Base-by-base conservation (phyloP, 1,140 invertebrate genomes). In the Heterodera schachtii region DNA sequence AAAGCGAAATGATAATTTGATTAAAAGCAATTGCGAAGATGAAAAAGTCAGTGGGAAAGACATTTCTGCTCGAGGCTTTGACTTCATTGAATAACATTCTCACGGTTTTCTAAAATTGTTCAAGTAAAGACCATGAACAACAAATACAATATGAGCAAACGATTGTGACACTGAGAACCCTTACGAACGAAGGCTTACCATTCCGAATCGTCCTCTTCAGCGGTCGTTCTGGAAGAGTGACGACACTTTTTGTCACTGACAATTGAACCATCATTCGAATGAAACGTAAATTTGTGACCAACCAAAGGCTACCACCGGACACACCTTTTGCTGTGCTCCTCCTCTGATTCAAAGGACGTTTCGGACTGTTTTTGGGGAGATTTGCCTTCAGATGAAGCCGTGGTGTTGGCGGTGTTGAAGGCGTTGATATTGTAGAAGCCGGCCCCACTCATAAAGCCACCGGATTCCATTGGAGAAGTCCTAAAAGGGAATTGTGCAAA, bases 181-280 rank as follows among this genome's bases (percentile, higher is more conserved):
- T 31, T 31, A 64, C 43, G 44, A 52, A 49, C 47, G 19, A 7
- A 76, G n/a, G 66, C 41, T 76, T 76, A 76, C 75, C 75, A 76
- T 76, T 73, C 73, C 19, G 74, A 52, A 7, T 76, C 41, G 16
- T 82, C 77, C 19, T 82, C 81, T n/a, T 82, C 81, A 44, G 67
- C 67, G n/a, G 64, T 79, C 64, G 77, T 16, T 13, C 71, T 73
- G 73, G 77, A 79, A 31, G 75, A 66, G 9, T 76, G 66, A 2
- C 75, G 49, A 60, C n/a, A 66, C 19, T 66, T 76, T 31, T 44
- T 57, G 8, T 64, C 57, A 19, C 57, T 64, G 19, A 52, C 41
- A 47, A 75, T 74, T 75, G 8, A 41, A 74, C 19, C n/a, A 41
- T 9, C 52, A 47, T 21, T 8, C n/a, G 5, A 21, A 21, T 6